Evolutionary conservation across 2,888 invertebrate species (phyloP).

Genomic region (Keiferia lycopersicella): DNA sequence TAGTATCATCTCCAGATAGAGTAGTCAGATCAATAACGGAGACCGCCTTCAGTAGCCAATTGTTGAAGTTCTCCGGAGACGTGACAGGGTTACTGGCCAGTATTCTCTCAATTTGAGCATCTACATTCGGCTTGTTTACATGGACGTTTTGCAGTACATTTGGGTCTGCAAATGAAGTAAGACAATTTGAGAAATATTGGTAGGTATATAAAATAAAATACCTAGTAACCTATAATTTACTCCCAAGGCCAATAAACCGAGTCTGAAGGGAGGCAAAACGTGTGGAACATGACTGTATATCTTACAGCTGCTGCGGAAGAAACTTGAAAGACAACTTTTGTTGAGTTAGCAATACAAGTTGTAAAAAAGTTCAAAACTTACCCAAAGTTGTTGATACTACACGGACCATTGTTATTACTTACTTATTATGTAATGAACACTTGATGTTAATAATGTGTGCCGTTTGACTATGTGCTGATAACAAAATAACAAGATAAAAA

Average conservation of each 20-base stretch:
- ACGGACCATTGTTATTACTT: slow-evolving; percentile 39
- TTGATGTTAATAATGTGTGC: neutral
- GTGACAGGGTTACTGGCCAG: slow-evolving; percentile 56
- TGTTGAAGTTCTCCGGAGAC: slow-evolving; percentile 79
- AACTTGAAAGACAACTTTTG: too few species aligned
- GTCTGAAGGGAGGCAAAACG: too few species aligned
- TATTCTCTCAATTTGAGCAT: slow-evolving; percentile 57
- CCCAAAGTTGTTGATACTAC: slow-evolving; percentile 41
- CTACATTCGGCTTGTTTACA: slow-evolving; percentile 58
- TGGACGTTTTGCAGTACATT: slow-evolving; percentile 48
- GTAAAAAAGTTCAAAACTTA: slow-evolving; percentile 31
- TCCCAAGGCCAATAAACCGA: neutral
- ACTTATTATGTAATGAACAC: neutral
- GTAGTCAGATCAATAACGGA: slow-evolving; percentile 96
- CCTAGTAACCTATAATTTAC: neutral
- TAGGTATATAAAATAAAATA: neutral
- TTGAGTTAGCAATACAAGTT: neutral
- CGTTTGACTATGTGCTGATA: neutral
- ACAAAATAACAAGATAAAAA: neutral
- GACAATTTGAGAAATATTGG: neutral
- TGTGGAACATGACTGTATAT: too few species aligned
- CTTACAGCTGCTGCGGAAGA: too few species aligned
- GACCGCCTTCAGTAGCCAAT: slow-evolving; percentile 91
- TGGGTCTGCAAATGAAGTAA: slow-evolving; percentile 44
- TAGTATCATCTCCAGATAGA: slow-evolving; percentile 90